A percentile compares a stretch with the other conserved stretches of the same genome.
Conservation (phyloP, 2,113 vertebrate genomes). For the Corapipo altera region DNA sequence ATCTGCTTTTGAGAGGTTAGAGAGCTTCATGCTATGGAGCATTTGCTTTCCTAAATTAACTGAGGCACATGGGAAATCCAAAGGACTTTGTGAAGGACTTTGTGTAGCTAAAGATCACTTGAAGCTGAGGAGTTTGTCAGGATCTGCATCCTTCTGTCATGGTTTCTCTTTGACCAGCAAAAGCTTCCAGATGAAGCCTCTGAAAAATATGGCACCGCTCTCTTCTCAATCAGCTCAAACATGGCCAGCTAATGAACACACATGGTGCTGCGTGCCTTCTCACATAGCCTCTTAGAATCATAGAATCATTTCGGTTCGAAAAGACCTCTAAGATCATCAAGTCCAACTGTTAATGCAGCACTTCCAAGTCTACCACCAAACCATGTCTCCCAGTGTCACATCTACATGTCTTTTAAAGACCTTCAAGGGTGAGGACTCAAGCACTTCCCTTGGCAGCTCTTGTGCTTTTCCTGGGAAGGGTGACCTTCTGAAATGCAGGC, state of each 20-base stretch:
- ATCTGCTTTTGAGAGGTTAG: not conserved
- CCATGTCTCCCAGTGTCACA: not conserved
- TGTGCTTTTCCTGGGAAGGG: not conserved
- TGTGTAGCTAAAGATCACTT: not conserved
- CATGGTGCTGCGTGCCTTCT: not conserved
- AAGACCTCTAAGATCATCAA: not conserved
- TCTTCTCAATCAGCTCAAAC: not conserved
- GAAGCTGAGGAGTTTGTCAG: not conserved
- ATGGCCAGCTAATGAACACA: no score
- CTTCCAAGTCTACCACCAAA: not conserved
- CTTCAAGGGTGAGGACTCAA: not conserved
- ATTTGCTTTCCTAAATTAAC: not conserved
- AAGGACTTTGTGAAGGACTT: not conserved
- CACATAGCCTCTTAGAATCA: accelerated
- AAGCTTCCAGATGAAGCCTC: not conserved
- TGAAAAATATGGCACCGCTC: not conserved
- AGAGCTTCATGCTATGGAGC: not conserved
- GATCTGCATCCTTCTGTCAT: not conserved
- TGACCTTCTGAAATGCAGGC: not conserved
- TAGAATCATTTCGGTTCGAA: not conserved
- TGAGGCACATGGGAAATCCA: accelerated
- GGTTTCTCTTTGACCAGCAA: not conserved
- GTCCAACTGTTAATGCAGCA: not conserved
- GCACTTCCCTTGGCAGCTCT: not conserved
- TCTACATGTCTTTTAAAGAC: not conserved